Evolutionary conservation across 2,797 vertebrate genomes (phyloP), one percentile per base, ranked within the genome.

Genomic region (Eidolon dupreanum): DNA sequence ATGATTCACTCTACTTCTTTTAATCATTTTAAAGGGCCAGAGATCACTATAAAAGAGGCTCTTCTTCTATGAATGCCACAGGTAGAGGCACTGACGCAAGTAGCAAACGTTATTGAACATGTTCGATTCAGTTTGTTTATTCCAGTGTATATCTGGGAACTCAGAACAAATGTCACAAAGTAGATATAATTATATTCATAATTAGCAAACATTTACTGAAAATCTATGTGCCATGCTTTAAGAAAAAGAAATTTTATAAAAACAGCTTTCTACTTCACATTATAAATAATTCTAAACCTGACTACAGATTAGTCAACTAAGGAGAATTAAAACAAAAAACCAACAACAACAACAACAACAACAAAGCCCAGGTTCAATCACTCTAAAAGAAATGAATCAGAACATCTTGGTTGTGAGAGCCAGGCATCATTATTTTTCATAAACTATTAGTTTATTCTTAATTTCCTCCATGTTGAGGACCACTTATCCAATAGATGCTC

Each of bases 361-460:
- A 19, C 6, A 68, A 41, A 61, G 26, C 11, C 11, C 61, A 46
- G n/a, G 5, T 2, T 78, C 51, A 36, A 2, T 78, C 46, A 36
- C 5, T 3, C 53, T 17, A 63, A 9, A 57, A 74, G 12, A 70
- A 68, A 24, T 31, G 78, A 77, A 57, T 73, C 3, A 73, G 31
- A 51, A 59, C 11, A 59, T 3, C 11, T 90, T 78, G n/a, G 20
- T 61, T 61, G 15, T 17, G 31, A 24, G 28, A n/a, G 6, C 3
- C 28, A 73, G 20, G 61, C 31, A 73, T 88, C 26, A 46, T 36
- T 85, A 77, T 59, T 91, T 93, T 84, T 85, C 51, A 88, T 95
- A 61, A 89, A 5, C 31, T 86, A 4, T 63, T 86, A 68, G 16
- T 20, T 73, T 16, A 66, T 65, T 93, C 51, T 91, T 78, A 77